Conservation (phyloP, 1,140 invertebrate genomes). For the Arctopsyche grandis region DNA sequence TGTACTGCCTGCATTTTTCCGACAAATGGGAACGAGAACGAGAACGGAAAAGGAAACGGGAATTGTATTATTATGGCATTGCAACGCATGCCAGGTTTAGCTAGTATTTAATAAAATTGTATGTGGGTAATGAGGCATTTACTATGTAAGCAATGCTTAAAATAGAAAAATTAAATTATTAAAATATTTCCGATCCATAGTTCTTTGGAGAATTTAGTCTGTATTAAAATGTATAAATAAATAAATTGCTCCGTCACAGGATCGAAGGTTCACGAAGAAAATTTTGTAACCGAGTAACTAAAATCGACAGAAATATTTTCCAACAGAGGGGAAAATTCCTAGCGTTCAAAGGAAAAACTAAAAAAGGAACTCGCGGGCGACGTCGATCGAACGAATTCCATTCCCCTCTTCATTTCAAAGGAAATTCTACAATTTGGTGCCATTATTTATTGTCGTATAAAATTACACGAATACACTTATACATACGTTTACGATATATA, state of each 20-base stretch:
- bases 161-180: not conserved
- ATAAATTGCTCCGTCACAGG: not conserved
- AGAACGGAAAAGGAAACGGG: no score
- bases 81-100: no score
- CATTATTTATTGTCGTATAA: conserved; percentile 28
- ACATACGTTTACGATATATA: not conserved
- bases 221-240: conserved; percentile 2
- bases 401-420: conserved; percentile 27
- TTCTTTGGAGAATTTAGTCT: not conserved
- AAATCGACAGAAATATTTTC: conserved; percentile 17
- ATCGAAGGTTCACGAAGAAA: not conserved
- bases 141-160: no score
- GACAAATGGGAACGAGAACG: no score
- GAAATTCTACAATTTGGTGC: conserved; percentile 10
- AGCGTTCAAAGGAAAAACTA: conserved; percentile 23
- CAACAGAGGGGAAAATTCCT: not conserved
- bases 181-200: not conserved
- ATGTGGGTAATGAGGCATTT: no score
- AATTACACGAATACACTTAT: not conserved
- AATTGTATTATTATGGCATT: no score
- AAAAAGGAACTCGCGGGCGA: not conserved
- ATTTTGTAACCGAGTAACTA: not conserved
- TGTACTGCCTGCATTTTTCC: no score
- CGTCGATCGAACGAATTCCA: conserved; percentile 18
- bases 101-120: no score